Evolutionary conservation across 2,797 vertebrate species (phyloP).

Genomic region (Macropus fuliginosus): DNA sequence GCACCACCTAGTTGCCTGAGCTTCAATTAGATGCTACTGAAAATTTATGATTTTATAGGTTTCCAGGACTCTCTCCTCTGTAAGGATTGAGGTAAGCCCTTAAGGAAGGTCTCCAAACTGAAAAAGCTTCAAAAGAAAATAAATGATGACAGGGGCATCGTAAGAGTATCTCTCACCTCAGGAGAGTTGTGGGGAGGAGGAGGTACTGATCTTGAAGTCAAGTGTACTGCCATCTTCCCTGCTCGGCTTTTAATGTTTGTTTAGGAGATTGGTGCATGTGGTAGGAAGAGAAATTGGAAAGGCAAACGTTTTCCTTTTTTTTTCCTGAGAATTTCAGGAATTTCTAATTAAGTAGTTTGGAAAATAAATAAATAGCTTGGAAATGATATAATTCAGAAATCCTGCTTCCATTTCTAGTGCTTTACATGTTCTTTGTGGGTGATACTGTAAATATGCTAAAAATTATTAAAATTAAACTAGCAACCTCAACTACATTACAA

Average conservation of each 20-base stretch:
- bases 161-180: not conserved
- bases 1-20: not conserved
- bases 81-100: not conserved
- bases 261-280: not conserved
- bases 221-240: not conserved
- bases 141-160: not conserved
- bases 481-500: not conserved
- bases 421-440: not conserved
- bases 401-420: not conserved
- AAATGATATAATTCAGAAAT: not conserved
- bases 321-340: not conserved
- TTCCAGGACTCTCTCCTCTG: not conserved
- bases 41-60: not conserved
- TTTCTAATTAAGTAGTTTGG: not conserved
- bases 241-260: not conserved
- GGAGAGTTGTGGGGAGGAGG: not conserved
- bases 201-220: not conserved
- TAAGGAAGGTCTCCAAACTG: not conserved
- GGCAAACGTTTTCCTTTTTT: not conserved
- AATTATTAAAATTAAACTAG: not conserved
- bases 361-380: constrained; percentile 1
- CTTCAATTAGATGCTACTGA: not conserved
- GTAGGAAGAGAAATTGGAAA: not conserved
- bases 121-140: not conserved
- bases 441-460: not conserved